phyloP scores from a whole-genome alignment of 2,113 vertebrate species.

The human region DNA sequence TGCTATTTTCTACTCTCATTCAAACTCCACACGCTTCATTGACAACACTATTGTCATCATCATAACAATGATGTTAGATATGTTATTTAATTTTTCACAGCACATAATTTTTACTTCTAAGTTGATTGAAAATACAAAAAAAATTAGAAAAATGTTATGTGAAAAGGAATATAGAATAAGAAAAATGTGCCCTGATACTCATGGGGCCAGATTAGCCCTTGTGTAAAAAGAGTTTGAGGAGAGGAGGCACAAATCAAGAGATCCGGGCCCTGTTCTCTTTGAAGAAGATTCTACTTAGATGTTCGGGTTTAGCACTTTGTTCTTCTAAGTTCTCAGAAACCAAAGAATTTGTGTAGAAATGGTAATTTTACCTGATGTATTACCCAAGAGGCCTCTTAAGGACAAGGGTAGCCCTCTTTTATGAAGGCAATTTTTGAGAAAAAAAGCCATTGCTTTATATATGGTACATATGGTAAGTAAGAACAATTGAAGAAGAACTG shows the following conservation, averaged over 20 bases:
- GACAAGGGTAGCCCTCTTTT: not conserved
- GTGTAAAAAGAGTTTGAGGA: not conserved
- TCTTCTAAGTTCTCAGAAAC: not conserved
- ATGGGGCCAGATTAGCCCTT: not conserved
- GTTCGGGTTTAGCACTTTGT: not conserved
- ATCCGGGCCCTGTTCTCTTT: not conserved
- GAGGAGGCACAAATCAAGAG: not conserved
- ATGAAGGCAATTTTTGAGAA: not conserved
- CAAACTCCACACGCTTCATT: not conserved
- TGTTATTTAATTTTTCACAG: not conserved
- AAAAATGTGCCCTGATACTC: not conserved
- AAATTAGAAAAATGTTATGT: not conserved
- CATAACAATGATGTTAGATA: not conserved
- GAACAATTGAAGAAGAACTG: not conserved
- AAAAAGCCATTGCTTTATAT: not conserved
- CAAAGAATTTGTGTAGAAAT: not conserved
- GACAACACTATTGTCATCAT: not conserved
- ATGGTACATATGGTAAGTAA: not conserved
- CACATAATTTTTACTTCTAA: not conserved
- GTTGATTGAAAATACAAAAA: constrained; percentile 17
- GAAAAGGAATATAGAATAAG: not conserved
- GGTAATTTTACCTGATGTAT: not conserved
- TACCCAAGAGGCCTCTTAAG: not conserved
- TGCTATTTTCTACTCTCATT: not conserved
- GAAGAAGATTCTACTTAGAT: not conserved